Evolutionary conservation across 2,113 vertebrate genomes (phyloP), one percentile per base, ranked within the genome.

Genomic region (Varanus salvator): DNA sequence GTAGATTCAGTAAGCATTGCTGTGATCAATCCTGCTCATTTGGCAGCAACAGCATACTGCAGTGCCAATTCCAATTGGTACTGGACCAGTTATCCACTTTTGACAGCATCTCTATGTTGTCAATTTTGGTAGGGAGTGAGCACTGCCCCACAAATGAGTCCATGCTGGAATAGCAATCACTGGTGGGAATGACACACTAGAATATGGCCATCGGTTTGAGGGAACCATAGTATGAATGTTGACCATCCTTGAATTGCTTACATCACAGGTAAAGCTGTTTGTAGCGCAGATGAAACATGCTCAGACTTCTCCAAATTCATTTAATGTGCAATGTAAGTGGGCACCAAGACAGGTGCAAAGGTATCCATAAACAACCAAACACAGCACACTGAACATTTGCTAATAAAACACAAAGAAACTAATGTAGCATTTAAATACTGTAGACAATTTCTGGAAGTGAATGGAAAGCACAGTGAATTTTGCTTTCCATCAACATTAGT

Each of bases 321-420:
- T 50, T 72, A 88, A 74, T 83, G 60, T 54, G 76, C 66, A 38
- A 76, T 50, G n/a, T 50, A 78, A 78, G 57, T 87, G 25, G 75
- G 54, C 38, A 54, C 50, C 57, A 89, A 54, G 74, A 69, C 57
- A 91, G 34, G 60, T 84, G 34, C 57, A 27, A 69, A 54, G 7
- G 50, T 72, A 78, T 84, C 81, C 80, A 50, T 85, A 78, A 91
- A 85, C 48, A 38, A 66, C 83, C 8, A 74, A 66, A 84, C 29
- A 64, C 6, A 44, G 34, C 27, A 44, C 50, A 57, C 34, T 85
- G 29, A 80, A 71, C 75, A 80, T 80, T 84, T 85, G 38, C 14
- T 74, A 71, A 85, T 81, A 74, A 88, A 85, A 52, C 71, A 88
- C 80, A 66, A 78, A 69, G 81, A 80, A 60, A 50, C 23, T n/a